Conservation (phyloP, 2,113 vertebrate genomes). For the Cheirogaleus medius region DNA sequence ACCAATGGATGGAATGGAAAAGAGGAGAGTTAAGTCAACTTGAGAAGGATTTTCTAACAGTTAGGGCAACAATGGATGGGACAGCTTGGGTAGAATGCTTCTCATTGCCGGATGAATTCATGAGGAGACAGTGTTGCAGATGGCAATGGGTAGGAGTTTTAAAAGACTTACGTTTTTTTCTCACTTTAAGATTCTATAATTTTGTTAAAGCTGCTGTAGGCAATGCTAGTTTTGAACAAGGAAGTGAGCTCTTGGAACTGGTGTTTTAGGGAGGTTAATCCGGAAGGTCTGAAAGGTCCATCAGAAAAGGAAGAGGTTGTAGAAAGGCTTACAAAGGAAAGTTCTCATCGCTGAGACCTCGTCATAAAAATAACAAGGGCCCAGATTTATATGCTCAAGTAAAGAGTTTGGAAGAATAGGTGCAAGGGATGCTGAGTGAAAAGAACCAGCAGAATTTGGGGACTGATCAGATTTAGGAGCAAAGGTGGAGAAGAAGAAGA, state of each 20-base stretch:
- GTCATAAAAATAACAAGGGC: neutral
- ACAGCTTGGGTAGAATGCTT: neutral
- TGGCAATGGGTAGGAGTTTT: neutral
- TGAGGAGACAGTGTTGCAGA: neutral
- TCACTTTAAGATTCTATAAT: neutral
- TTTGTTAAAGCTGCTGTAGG: neutral
- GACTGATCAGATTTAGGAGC: neutral
- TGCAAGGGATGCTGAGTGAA: neutral
- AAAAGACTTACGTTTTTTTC: neutral
- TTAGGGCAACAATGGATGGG: neutral
- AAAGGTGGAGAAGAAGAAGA: neutral
- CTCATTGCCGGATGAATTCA: neutral
- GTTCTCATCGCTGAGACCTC: neutral
- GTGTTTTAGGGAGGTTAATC: neutral
- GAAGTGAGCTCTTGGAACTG: neutral
- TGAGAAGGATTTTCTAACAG: neutral
- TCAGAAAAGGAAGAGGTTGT: neutral
- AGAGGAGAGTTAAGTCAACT: neutral
- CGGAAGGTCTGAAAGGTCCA: neutral
- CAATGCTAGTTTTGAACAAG: neutral
- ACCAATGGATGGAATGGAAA: neutral
- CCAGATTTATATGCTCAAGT: neutral
- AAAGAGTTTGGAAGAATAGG: neutral
- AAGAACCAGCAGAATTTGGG: neutral
- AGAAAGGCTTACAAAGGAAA: neutral